Conservation (phyloP, 2,113 vertebrate genomes). For the Odontesthes bonariensis region DNA sequence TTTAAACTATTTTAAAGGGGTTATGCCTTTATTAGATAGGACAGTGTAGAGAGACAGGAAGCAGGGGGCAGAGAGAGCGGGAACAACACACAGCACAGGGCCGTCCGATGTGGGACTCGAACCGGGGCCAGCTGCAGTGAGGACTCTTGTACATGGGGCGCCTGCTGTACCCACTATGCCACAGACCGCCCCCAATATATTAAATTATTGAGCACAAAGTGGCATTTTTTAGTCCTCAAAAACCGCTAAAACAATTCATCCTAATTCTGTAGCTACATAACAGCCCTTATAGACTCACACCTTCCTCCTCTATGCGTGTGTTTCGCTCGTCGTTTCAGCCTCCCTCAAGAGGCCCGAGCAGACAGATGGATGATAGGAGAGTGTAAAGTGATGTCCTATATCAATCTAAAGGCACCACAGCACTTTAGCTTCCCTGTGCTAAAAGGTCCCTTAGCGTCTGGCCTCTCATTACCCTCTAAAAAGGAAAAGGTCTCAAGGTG, state of each 20-base stretch:
- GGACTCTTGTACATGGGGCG: too few species aligned
- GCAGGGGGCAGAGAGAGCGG: too few species aligned
- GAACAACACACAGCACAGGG: too few species aligned
- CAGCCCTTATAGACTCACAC: neutral
- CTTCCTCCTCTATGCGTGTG: neutral
- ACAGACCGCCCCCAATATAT: too few species aligned
- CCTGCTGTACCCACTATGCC: too few species aligned
- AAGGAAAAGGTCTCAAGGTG: constrained; percentile 53
- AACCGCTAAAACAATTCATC: too few species aligned
- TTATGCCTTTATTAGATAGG: too few species aligned
- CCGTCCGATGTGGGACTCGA: too few species aligned
- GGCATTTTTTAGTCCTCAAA: neutral
- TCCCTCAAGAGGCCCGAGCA: constrained; percentile 16
- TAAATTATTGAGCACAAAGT: neutral
- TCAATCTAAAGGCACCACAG: constrained; percentile 16
- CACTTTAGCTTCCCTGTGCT: constrained; percentile 27
- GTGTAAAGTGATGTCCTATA: constrained; percentile 8
- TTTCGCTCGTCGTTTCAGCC: constrained; percentile 16
- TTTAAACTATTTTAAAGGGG: too few species aligned
- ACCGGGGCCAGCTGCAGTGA: too few species aligned
- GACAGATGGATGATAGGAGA: constrained; percentile 32
- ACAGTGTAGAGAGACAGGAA: too few species aligned
- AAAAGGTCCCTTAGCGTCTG: constrained; percentile 19
- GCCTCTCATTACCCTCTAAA: constrained; percentile 49
- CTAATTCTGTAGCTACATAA: neutral